Evolutionary conservation across 2,888 invertebrate species (phyloP), one percentile per base, ranked within the genome.

Genomic region (Eutolmus rufibarbis): DNA sequence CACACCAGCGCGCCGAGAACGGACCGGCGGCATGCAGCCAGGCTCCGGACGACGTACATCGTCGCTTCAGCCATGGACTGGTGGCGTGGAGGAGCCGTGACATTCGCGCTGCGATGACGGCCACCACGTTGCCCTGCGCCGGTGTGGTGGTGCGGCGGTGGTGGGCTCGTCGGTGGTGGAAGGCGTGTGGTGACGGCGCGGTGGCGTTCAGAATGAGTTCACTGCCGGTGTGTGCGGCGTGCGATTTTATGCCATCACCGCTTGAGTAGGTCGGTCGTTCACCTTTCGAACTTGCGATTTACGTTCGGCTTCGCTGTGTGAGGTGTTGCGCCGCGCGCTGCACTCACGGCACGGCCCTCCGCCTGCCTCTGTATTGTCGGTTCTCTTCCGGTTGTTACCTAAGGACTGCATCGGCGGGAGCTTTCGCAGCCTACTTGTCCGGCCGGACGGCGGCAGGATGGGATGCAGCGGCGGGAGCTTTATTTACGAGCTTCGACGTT

Each of bases 211-310:
- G 86, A 86, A 77, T 77, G 77, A 77, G 57, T 86, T 57, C 77
- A 78, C 23, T 77, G 19, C 9, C 23, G 19, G 19, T 87, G 86
- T 81, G 46, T 57, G 76, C 81, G 77, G 76, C 85, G 51, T 87
- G 87, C 88, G 79, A 88, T 88, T 89, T 88, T 88, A 87, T 88
- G 82, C 87, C 87, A 88, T 87, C 87, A 91, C 91, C 91, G 92
- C 92, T 92, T 93, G 93, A 93, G 93, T 93, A 93, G 93, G 93
- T 93, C 93, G 93, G 93, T 92, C 92, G 91, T 92, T 92, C 92
- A 93, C 92, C 92, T 92, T 90, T 90, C 91, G 90, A 91, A 91
- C 91, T 91, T 91, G 91, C 84, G 86, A 87, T 87, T 87, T 87
- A 56, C 78, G 56, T 57, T 31, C 88, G 81, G 56, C 89, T 89